Base-by-base conservation (phyloP, 2,888 invertebrate species). In the Schizaphis graminum region DNA sequence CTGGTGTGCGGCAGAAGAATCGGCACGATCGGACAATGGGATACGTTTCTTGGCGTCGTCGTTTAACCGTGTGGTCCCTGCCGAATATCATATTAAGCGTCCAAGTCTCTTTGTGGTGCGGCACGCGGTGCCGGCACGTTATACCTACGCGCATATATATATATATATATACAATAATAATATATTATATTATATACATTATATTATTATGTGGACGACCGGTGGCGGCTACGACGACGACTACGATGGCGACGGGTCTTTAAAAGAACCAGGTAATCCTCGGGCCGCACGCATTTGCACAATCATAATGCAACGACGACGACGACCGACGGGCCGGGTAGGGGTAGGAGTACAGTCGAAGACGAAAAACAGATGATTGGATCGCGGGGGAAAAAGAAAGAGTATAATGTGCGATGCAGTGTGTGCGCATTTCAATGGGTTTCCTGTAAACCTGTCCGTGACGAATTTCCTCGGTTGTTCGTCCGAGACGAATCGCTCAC, bases 391-490 rank as follows among this genome's bases (percentile, higher is more conserved):
- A 1, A 35, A 57, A 57, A 57, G 61, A 87, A 92, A 92, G 92
- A 61, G 87, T 57, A 35, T 53, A 88, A 86, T 77, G 26, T 77
- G 77, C 16, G 67, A 1, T 67, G 67, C 67, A 67, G 49, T 16
- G 28, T 8, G 53, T 53, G 13, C 88, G 88, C 88, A 56, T 89
- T 89, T 93, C 93, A 93, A 93, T 89, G 89, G 93, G 93, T 93
- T 93, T 93, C 93, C 93, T 90, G 93, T 85, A 93, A 93, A 93
- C 93, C 93, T 90, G 93, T 90, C 93, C 93, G 93, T 90, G 93
- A 89, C 93, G 93, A 93, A 93, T 93, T 84, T 89, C 26, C 56
- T 84, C 57, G 89, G 88, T 53, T 53, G 77, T 88, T 85, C 90
- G 93, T 90, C 93, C 93, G 93, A 35, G 21, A 93, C 93, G 93